Percentiles rank a stretch among this genome's conserved stretches.
Conservation (phyloP, 35 echinoderm and acorn worm species). For the Patiria miniata region DNA sequence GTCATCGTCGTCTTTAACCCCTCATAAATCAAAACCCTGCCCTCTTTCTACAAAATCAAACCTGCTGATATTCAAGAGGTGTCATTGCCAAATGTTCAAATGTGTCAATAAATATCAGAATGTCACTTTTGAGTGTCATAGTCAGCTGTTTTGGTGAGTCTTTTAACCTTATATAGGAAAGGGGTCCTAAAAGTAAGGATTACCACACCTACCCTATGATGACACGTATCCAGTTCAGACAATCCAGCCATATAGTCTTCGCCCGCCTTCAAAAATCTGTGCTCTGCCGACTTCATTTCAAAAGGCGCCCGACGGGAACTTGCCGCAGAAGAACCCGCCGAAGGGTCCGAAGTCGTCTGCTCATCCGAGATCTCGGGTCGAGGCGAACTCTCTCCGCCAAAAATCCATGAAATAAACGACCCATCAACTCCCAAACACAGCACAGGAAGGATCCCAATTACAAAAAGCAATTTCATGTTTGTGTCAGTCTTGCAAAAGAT, state of each 20-base stretch:
- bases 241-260: constrained; percentile 76
- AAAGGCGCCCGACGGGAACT: constrained; percentile 54
- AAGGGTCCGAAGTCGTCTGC: neutral
- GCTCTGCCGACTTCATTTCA: constrained; percentile 80
- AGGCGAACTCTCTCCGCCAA: neutral
- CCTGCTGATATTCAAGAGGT: too few species aligned
- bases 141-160: too few species aligned
- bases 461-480: neutral
- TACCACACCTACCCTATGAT: constrained; percentile 63
- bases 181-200: neutral
- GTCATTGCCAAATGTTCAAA: too few species aligned
- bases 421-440: neutral
- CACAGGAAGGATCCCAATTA: neutral
- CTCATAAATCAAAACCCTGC: too few species aligned
- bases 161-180: neutral
- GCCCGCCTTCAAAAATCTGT: constrained; percentile 77
- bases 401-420: constrained; percentile 56
- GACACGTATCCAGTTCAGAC: constrained; percentile 88
- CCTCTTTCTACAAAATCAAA: too few species aligned
- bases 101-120: too few species aligned
- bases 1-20: too few species aligned
- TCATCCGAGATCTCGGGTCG: neutral
- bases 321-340: neutral
- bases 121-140: too few species aligned
- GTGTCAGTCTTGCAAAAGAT: too few species aligned